Evolutionary conservation across 2,888 invertebrate species (phyloP), one percentile per base, ranked within the genome.

Genomic region (Pristionchus maxplancki): DNA sequence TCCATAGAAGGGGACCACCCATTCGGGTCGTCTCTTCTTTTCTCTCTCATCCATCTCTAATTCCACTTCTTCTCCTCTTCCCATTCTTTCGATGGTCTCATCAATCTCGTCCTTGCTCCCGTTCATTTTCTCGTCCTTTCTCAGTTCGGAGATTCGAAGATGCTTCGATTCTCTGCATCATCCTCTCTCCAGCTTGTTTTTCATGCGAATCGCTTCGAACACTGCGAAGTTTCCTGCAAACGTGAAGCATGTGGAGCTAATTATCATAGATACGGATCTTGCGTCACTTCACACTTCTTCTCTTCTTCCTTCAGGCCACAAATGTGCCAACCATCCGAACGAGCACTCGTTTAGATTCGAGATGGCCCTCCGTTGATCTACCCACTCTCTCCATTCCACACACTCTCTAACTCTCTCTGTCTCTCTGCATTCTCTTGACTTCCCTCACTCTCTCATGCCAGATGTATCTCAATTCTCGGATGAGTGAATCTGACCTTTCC

Each of bases 391-490:
- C 13, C 20, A 20, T n/a, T 50, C 17, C 37, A 8, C 40, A 78
- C 28, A 78, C 24, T 78, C 40, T 78, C 78, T 24, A n/a, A n/a
- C 11, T 24, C n/a, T 50, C 81, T 81, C 81, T 81, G 4, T 81
- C 37, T 81, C 50, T 81, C 81, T 81, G 48, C 4, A 1, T 50
- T 81, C 81, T 81, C 81, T 24, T 50, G 28, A 28, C 37, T 81
- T 48, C 48, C 15, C 81, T 4, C 28, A 15, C 6, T 81, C 81
- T 81, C 81, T 81, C 28, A 50, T 81, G 31, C 81, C 81, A 81
- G 81, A 81, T 81, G 81, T 81, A 81, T 81, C 81, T 81, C 81
- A 28, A 48, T 81, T 81, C 81, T 81, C 81, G 81, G 48, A 50
- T 81, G 48, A 81, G 48, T 81, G 81, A 81, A 81, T 13, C 81